Conservation (phyloP, 2,113 vertebrate genomes). For the Nerophis ophidion region DNA sequence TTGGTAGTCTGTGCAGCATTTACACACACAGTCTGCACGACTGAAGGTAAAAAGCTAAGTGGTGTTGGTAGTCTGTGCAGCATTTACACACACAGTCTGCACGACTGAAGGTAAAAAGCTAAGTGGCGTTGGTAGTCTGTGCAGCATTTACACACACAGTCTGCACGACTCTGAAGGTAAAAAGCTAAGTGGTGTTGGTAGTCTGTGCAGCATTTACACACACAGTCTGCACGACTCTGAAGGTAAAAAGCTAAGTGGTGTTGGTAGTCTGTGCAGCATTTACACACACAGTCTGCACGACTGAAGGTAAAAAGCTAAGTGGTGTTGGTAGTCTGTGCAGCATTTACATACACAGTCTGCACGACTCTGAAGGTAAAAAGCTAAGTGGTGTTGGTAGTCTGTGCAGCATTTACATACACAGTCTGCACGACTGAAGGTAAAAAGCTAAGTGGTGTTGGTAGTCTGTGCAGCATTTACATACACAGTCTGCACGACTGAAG, state of each 20-base stretch:
- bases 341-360: slow-evolving; percentile 85
- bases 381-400: no score
- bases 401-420: slow-evolving; percentile 88
- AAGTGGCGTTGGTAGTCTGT: slow-evolving; percentile 93
- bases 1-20: slow-evolving; percentile 92
- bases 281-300: slow-evolving; percentile 84
- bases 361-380: slow-evolving; percentile 88
- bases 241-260: no score
- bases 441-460: no score
- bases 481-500: slow-evolving; percentile 85
- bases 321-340: slow-evolving; percentile 93
- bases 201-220: slow-evolving; percentile 90
- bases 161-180: slow-evolving; percentile 89
- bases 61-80: slow-evolving; percentile 93
- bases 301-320: slow-evolving; percentile 90
- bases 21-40: slow-evolving; percentile 84
- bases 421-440: slow-evolving; percentile 89
- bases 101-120: slow-evolving; percentile 88
- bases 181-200: no score
- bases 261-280: slow-evolving; percentile 92
- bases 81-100: slow-evolving; percentile 85
- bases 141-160: slow-evolving; percentile 88
- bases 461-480: slow-evolving; percentile 90
- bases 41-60: slow-evolving; percentile 90
- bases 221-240: slow-evolving; percentile 83